Conservation (phyloP, 2,797 vertebrate species). For the Pseudochaenichthys georgianus region DNA sequence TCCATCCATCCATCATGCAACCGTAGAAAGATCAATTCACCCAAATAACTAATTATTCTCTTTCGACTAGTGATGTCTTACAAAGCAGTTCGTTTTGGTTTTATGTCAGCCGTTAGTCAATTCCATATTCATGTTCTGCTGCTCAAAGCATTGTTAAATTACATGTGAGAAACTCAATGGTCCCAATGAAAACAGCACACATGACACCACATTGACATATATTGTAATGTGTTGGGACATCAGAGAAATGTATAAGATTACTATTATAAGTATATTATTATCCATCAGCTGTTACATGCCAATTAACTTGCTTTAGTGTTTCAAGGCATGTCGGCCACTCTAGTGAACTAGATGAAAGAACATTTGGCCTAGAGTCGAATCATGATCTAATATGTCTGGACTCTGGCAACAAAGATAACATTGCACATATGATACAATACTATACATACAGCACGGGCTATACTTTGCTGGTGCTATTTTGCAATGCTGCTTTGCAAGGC, state of each 20-base stretch:
- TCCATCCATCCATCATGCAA: too few species aligned
- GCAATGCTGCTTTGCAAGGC: conserved; percentile 50
- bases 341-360: conserved; percentile 18
- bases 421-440: not conserved
- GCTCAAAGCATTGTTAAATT: too few species aligned
- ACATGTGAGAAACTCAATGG: not conserved
- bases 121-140: not conserved
- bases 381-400: conserved; percentile 23
- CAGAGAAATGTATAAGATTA: too few species aligned
- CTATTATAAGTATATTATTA: too few species aligned
- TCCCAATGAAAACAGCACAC: not conserved
- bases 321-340: conserved; percentile 9
- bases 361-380: conserved; percentile 5
- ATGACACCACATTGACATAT: not conserved
- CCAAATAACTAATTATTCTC: too few species aligned
- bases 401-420: conserved; percentile 18
- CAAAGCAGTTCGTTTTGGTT: not conserved
- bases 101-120: not conserved
- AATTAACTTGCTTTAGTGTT: conserved; percentile 17
- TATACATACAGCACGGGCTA: conserved; percentile 24
- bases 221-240: not conserved
- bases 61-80: not conserved
- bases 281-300: conserved; percentile 19
- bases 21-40: too few species aligned
- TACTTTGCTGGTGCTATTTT: conserved; percentile 31